Evolutionary conservation across 2,113 vertebrate species (phyloP).

Genomic region (Cisticola juncidis): DNA sequence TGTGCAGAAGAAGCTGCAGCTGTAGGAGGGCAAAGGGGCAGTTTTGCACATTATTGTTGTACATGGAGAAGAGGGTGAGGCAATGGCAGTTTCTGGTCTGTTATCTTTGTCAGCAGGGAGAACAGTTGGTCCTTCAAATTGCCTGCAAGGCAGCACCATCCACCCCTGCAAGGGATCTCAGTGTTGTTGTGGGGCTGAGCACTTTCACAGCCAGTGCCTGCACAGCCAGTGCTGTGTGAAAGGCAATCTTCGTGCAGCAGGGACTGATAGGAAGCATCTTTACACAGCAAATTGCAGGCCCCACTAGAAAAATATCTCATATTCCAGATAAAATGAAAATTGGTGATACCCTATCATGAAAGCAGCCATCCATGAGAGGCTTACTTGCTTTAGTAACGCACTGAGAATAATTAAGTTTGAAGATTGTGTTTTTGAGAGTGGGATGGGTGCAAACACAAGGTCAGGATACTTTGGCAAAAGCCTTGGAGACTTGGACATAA

Average conservation of each 20-base stretch:
- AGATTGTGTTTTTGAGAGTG: not conserved
- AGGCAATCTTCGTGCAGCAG: not conserved
- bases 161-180: not conserved
- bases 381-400: not conserved
- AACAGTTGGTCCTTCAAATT: not conserved
- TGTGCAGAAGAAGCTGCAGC: not conserved
- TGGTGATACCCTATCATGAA: not conserved
- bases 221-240: not conserved
- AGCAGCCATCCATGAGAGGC: slow-evolving; percentile 16
- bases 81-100: not conserved
- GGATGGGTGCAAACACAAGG: not conserved
- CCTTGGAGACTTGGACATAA: not conserved
- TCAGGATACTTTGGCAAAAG: not conserved
- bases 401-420: slow-evolving; percentile 26
- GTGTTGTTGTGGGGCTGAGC: rapidly evolving
- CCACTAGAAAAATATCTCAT: not conserved
- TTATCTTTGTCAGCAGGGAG: not conserved
- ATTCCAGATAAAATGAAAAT: slow-evolving; percentile 32
- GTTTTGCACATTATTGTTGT: not conserved
- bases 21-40: not conserved
- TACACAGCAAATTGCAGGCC: not conserved
- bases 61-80: not conserved
- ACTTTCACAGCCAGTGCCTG: not conserved
- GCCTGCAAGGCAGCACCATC: not conserved
- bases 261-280: not conserved